These are phyloP conservation scores for Trissoscelio sp. DNA, from an alignment of 2,888 invertebrate genomes.

Conservation along the genomic window DNA sequence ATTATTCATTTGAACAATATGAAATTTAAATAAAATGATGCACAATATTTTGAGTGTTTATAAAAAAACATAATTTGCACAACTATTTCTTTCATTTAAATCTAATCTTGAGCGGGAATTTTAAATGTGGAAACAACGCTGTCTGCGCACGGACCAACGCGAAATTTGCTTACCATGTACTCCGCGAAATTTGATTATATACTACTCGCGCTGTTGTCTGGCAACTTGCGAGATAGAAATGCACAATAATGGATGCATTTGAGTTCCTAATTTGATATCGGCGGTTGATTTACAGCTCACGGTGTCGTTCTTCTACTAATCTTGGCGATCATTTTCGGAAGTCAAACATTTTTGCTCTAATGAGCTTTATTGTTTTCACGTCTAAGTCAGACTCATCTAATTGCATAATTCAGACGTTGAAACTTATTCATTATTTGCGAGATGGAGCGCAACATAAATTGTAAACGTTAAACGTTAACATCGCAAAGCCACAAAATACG, in stretches of 20 bases:
- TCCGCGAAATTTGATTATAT: conserved; percentile 60
- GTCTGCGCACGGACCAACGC: conserved; percentile 28
- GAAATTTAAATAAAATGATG: too few species aligned
- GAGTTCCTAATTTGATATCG: conserved; percentile 64
- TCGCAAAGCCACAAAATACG: conserved; percentile 35
- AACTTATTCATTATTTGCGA: conserved; percentile 51
- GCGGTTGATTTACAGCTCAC: conserved; percentile 59
- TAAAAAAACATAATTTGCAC: too few species aligned
- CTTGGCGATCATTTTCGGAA: conserved; percentile 48
- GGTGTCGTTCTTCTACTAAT: conserved; percentile 56
- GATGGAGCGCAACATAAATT: conserved; percentile 33
- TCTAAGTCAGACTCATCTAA: conserved; percentile 39
- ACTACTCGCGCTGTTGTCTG: conserved; percentile 58
- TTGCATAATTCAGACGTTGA: conserved; percentile 48
- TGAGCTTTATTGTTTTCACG: conserved; percentile 49
- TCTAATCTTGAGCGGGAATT: conserved; percentile 42
- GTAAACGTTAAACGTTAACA: conserved; percentile 39
- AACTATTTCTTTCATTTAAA: too few species aligned
- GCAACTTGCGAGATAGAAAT: conserved; percentile 59
- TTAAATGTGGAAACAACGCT: conserved; percentile 48
- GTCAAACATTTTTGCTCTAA: conserved; percentile 38
- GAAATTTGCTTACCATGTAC: conserved; percentile 54
- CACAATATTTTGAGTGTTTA: too few species aligned
- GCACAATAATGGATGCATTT: conserved; percentile 63
- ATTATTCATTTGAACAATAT: too few species aligned